phyloP scores from a whole-genome alignment of 2,888 invertebrate species.

The Pyrrhia umbra region DNA sequence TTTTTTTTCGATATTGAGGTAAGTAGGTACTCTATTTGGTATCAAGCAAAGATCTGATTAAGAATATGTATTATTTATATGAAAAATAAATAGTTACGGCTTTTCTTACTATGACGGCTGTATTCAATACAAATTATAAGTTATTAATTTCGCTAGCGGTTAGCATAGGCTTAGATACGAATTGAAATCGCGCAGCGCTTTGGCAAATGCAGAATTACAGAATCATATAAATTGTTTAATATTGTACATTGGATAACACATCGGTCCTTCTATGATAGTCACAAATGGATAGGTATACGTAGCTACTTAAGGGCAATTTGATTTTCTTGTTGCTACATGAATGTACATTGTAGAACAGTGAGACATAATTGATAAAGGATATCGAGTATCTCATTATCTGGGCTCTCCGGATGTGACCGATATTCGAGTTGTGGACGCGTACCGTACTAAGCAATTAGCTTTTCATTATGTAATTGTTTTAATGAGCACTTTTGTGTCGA shows the following conservation, averaged over 20 bases:
- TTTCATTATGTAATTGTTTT: conserved; percentile 59
- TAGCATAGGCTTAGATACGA: not conserved
- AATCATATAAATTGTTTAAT: not conserved
- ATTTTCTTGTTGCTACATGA: not conserved
- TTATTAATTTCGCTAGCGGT: no score
- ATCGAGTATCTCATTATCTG: conserved; percentile 62
- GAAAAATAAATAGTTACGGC: no score
- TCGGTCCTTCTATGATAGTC: not conserved
- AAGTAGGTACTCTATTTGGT: no score
- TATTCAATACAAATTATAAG: no score
- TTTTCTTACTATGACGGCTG: no score
- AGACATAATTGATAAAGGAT: conserved; percentile 59
- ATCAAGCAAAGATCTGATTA: no score
- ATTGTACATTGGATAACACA: not conserved
- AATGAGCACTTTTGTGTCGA: conserved; percentile 38
- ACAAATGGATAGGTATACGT: not conserved
- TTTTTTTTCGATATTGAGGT: no score
- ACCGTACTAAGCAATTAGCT: conserved; percentile 56
- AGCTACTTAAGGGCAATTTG: not conserved
- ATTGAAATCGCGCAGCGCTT: not conserved
- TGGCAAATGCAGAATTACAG: not conserved
- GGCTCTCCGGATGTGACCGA: conserved; percentile 66
- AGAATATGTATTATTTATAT: no score
- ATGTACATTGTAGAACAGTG: conserved; percentile 21
- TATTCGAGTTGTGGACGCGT: conserved; percentile 56